Conservation (phyloP, 1,140 invertebrate genomes). For the Ceratina australensis region DNA sequence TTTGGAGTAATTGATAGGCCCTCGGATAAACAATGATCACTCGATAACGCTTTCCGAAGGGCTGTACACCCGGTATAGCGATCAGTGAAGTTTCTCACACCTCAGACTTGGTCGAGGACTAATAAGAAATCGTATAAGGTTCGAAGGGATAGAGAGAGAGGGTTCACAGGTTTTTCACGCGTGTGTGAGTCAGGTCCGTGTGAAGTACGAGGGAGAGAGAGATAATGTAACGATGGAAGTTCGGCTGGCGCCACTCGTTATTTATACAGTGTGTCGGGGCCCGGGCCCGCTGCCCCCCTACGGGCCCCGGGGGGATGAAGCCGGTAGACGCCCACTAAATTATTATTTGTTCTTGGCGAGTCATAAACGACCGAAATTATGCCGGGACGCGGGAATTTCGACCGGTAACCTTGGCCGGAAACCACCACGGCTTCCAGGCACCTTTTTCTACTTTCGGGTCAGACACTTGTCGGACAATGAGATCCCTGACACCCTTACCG, state of each 20-base stretch:
- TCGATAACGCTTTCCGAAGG: too few relatives aligned
- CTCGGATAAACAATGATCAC: too few relatives aligned
- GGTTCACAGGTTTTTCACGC: conserved; percentile 25
- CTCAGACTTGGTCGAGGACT: conserved; percentile 43
- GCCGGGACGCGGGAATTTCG: conserved; percentile 61
- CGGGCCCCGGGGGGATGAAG: conserved; percentile 51
- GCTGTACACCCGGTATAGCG: conserved; percentile 29
- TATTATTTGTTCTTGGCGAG: conserved; percentile 75
- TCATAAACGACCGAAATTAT: conserved; percentile 76
- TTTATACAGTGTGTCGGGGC: conserved; percentile 65
- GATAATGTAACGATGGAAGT: conserved; percentile 69
- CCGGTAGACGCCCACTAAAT: conserved; percentile 74
- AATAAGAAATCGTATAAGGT: conserved; percentile 64
- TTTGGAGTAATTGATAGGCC: too few relatives aligned
- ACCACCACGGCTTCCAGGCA: conserved; percentile 31
- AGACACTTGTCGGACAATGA: neutral
- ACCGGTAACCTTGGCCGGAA: conserved; percentile 45
- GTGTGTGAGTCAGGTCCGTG: conserved; percentile 21
- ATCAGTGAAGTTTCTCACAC: conserved; percentile 44
- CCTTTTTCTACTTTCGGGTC: neutral
- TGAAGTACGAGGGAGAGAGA: conserved; percentile 55
- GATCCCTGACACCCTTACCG: too few relatives aligned
- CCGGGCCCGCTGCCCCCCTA: too few relatives aligned
- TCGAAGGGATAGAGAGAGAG: conserved; percentile 22
- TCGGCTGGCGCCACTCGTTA: conserved; percentile 74